Percentiles rank a stretch among this genome's conserved stretches.
Conservation (phyloP, 2,888 invertebrate species). For the Patella depressa region DNA sequence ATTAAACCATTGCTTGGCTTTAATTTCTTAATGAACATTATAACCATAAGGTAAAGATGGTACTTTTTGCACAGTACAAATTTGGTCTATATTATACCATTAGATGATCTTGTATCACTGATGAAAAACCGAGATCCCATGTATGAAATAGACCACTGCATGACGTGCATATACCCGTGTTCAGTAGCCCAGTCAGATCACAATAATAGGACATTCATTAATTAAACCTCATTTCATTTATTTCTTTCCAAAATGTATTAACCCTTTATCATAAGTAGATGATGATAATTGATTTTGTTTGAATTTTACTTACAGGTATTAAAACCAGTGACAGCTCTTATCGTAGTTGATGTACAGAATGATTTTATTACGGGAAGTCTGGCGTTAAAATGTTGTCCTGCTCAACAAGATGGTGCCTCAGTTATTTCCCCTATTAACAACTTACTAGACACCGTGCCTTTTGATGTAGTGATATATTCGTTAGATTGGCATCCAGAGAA, state of each 20-base stretch:
- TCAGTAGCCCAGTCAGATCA: too few species aligned
- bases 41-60: too few species aligned
- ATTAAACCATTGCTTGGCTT: too few species aligned
- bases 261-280: neutral
- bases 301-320: slow-evolving; percentile 47
- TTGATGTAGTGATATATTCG: slow-evolving; percentile 92
- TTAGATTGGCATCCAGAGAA: slow-evolving; percentile 97
- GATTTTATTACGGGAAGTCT: slow-evolving; percentile 96
- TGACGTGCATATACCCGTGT: neutral
- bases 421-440: slow-evolving; percentile 93
- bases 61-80: too few species aligned
- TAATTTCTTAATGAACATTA: too few species aligned
- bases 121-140: neutral
- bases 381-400: slow-evolving; percentile 92
- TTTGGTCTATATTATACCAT: too few species aligned
- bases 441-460: slow-evolving; percentile 73
- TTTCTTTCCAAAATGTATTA: neutral
- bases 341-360: slow-evolving; percentile 97
- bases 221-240: neutral
- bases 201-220: too few species aligned
- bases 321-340: slow-evolving; percentile 77
- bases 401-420: slow-evolving; percentile 76
- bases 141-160: neutral
- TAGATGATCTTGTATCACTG: neutral
- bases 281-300: neutral